A percentile compares a stretch with the other conserved stretches of the same genome.
These are phyloP conservation scores for Xestobium rufovillosum DNA, from an alignment of 2,888 invertebrate genomes.

Conservation along the genomic window DNA sequence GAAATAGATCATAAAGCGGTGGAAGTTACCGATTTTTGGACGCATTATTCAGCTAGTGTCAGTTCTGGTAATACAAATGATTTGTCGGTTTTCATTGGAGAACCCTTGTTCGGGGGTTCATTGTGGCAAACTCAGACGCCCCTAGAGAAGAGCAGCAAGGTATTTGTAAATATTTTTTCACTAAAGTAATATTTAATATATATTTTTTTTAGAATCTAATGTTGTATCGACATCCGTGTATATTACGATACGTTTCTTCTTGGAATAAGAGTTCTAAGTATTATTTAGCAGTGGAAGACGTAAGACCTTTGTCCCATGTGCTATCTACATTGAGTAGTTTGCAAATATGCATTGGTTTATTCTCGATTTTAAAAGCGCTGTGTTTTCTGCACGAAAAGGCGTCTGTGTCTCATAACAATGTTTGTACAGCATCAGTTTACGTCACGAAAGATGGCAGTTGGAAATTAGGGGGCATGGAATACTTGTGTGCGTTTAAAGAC, in stretches of 20 bases:
- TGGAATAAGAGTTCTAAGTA: conserved; percentile 71
- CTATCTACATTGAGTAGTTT: conserved; percentile 60
- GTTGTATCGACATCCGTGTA: conserved; percentile 80
- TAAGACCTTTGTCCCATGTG: conserved; percentile 63
- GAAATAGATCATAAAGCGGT: conserved; percentile 68
- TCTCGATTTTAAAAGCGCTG: conserved; percentile 71
- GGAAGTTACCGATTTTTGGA: conserved; percentile 74
- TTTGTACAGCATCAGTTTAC: conserved; percentile 72
- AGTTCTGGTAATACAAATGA: conserved; percentile 52
- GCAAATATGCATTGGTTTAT: conserved; percentile 78
- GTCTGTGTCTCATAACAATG: conserved; percentile 72
- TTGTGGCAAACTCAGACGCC: conserved; percentile 60
- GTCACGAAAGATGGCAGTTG: conserved; percentile 77
- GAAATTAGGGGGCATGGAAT: conserved; percentile 83
- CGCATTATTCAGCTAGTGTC: conserved; percentile 57
- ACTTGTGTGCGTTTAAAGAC: conserved; percentile 62
- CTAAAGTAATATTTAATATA: conserved; percentile 6
- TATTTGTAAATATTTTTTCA: conserved; percentile 32
- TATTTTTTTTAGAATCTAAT: conserved; percentile 64
- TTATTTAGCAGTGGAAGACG: conserved; percentile 75
- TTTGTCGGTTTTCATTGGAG: conserved; percentile 70
- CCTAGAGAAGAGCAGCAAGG: conserved; percentile 70
- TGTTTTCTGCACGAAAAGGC: conserved; percentile 81
- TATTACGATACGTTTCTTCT: conserved; percentile 72
- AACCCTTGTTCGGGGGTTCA: conserved; percentile 56